phyloP scores from a whole-genome alignment of 2,797 vertebrate species.

The Molothrus ater region DNA sequence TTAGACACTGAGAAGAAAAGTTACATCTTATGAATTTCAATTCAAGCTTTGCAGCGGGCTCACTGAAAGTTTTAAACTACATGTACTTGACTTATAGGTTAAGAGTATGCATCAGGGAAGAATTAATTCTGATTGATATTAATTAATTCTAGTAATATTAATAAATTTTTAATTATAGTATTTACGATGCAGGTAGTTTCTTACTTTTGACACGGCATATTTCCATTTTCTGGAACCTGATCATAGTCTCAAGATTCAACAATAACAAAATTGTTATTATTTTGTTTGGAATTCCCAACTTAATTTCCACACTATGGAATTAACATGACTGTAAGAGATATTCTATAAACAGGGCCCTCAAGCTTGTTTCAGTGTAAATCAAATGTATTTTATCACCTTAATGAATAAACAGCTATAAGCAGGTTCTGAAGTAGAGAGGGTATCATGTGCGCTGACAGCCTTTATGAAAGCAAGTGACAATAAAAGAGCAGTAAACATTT shows the following conservation, averaged over 20 bases:
- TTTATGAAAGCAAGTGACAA: constrained; percentile 22
- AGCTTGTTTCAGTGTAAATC: constrained; percentile 37
- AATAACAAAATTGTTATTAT: background rate
- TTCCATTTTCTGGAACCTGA: background rate
- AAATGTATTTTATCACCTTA: constrained; percentile 31
- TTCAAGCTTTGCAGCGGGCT: background rate
- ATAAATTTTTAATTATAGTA: background rate
- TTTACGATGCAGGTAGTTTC: background rate
- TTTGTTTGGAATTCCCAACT: constrained; percentile 24
- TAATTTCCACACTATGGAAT: constrained; percentile 28
- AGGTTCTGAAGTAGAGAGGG: constrained; percentile 27
- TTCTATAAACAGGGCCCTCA: background rate
- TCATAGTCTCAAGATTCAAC: background rate
- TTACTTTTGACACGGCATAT: background rate
- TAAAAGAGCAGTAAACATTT: constrained; percentile 20
- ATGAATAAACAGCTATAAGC: background rate
- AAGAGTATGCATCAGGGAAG: background rate
- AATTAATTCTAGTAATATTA: background rate
- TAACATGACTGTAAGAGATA: background rate
- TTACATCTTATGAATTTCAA: background rate
- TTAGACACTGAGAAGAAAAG: background rate
- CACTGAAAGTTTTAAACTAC: background rate
- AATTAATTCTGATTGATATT: background rate
- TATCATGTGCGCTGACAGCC: background rate
- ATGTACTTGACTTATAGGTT: background rate